Percentiles rank a stretch among this genome's conserved stretches.
These are phyloP conservation scores for Coptodon rendalli DNA, from an alignment of 2,113 vertebrate species.

Conservation along the genomic window DNA sequence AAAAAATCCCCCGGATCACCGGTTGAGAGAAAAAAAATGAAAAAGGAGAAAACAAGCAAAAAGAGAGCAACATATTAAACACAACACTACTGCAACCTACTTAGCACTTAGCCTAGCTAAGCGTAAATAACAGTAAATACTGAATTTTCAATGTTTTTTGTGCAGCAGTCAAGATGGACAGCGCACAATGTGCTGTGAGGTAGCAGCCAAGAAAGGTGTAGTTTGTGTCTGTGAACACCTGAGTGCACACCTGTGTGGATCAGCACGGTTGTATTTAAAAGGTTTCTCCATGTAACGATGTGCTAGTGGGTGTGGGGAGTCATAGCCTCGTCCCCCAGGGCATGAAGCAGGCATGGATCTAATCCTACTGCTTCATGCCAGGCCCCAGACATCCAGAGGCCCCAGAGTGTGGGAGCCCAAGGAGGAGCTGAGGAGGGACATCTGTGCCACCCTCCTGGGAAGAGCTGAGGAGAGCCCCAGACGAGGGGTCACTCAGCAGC, in stretches of 20 bases:
- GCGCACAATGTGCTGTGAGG: rapidly evolving
- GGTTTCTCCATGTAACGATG: rapidly evolving
- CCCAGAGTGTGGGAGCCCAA: rapidly evolving
- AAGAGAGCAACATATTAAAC: neutral
- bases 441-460: neutral
- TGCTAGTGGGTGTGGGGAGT: rapidly evolving
- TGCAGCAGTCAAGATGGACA: neutral
- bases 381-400: neutral
- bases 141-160: neutral
- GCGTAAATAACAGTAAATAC: rapidly evolving
- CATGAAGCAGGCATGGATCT: rapidly evolving
- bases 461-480: neutral
- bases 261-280: rapidly evolving
- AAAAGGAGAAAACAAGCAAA: neutral
- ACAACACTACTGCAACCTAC: neutral
- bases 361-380: neutral
- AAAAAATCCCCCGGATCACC: neutral
- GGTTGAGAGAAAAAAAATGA: neutral
- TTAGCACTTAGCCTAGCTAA: neutral
- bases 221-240: neutral
- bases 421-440: neutral
- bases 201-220: rapidly evolving
- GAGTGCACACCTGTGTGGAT: neutral
- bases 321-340: neutral
- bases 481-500: neutral